Percentiles rank a stretch among this genome's conserved stretches.
Evolutionary conservation across 2,797 vertebrate species (phyloP).

Genomic region (Phaenicophaeus curvirostris): DNA sequence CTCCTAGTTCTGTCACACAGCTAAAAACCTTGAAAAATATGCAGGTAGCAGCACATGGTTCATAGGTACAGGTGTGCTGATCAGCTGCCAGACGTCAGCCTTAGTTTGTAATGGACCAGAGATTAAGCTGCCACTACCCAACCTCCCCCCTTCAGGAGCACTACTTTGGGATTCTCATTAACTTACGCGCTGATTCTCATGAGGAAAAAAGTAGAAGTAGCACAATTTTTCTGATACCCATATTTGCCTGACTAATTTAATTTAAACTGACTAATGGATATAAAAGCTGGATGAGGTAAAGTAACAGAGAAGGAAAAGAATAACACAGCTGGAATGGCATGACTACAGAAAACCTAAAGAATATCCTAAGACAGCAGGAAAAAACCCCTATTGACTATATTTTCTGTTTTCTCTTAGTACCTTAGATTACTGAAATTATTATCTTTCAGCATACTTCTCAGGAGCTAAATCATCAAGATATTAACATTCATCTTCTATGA

Average conservation of each 20-base stretch:
- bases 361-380: background rate
- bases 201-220: background rate
- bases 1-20: background rate
- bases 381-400: background rate
- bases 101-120: background rate
- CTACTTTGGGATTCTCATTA: background rate
- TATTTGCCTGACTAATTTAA: background rate
- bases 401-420: background rate
- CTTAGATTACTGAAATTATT: background rate
- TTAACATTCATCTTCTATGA: background rate
- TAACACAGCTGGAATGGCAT: background rate
- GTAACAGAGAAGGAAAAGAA: background rate
- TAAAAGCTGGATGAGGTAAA: background rate
- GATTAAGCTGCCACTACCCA: background rate
- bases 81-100: accelerated
- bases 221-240: background rate
- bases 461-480: background rate
- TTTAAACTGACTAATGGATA: background rate
- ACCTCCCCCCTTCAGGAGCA: background rate
- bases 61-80: background rate
- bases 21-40: background rate
- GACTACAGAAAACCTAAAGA: background rate
- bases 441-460: background rate
- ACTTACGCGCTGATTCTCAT: background rate
- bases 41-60: background rate